These are phyloP conservation scores for Agrotis exclamationis DNA, from an alignment of 2,888 invertebrate species.

Conservation along the genomic window DNA sequence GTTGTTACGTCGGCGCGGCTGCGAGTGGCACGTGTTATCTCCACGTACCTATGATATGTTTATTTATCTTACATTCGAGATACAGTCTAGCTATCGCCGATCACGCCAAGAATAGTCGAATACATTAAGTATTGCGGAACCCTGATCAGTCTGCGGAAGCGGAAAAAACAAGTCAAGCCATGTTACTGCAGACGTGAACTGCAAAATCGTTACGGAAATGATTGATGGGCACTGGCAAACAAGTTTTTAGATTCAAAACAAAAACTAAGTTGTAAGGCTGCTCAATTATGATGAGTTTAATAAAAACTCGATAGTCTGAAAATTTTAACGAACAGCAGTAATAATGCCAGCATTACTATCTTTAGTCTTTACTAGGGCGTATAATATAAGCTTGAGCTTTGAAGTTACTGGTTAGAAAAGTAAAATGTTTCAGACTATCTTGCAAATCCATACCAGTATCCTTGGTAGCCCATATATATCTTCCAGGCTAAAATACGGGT, in stretches of 20 bases:
- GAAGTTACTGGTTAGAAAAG: not conserved
- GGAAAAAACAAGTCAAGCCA: constrained; percentile 60
- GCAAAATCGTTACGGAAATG: constrained; percentile 46
- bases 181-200: constrained; percentile 50
- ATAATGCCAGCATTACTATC: not conserved
- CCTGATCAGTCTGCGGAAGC: constrained; percentile 68
- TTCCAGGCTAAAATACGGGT: constrained; percentile 8
- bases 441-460: not conserved
- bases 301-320: not conserved
- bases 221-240: constrained; percentile 24
- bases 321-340: not conserved
- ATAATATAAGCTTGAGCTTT: not conserved
- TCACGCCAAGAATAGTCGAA: constrained; percentile 67
- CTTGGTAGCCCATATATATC: not conserved
- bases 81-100: constrained; percentile 62
- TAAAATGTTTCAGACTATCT: not conserved
- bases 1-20: constrained; percentile 60
- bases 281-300: not conserved
- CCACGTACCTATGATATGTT: constrained; percentile 57
- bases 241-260: constrained; percentile 21
- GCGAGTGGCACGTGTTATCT: constrained; percentile 75
- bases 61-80: constrained; percentile 62
- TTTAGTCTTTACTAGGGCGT: not conserved
- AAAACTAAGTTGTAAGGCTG: not conserved
- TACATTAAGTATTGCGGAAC: constrained; percentile 60